These are phyloP conservation scores for Erethizon dorsatum DNA, from an alignment of 2,797 vertebrate species.

Conservation along the genomic window DNA sequence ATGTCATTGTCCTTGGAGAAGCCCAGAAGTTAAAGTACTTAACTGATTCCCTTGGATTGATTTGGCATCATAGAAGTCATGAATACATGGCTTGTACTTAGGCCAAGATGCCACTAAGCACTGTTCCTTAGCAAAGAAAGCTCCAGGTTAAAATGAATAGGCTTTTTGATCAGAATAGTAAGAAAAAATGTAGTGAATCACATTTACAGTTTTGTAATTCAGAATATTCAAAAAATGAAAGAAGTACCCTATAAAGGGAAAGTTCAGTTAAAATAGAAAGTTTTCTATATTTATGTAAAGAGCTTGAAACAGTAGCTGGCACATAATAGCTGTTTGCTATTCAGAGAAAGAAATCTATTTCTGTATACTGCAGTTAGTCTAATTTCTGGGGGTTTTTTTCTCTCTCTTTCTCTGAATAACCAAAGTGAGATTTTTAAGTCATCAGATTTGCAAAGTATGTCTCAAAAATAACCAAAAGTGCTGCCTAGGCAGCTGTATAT, in stretches of 20 bases:
- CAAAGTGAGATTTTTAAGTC: neutral
- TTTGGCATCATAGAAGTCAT: neutral
- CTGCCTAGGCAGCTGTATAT: neutral
- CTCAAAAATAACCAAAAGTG: neutral
- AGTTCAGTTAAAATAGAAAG: neutral
- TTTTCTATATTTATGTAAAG: neutral
- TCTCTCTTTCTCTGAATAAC: neutral
- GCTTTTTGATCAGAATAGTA: neutral
- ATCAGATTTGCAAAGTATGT: neutral
- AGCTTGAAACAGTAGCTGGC: neutral
- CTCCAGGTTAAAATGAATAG: neutral
- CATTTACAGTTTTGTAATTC: neutral
- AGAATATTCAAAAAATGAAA: neutral
- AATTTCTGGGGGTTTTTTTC: neutral
- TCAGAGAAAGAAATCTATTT: neutral
- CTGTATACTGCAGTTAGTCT: neutral
- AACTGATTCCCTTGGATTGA: slow-evolving; percentile 20
- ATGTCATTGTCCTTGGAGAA: slow-evolving; percentile 45
- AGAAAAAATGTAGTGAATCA: neutral
- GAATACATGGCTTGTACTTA: neutral
- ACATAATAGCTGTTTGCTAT: neutral
- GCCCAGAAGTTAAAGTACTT: slow-evolving; percentile 77
- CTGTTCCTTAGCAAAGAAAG: neutral
- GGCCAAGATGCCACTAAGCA: neutral
- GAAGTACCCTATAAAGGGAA: neutral